Percentiles rank a stretch among this genome's conserved stretches.
These are phyloP conservation scores for Chrysoperla carnea DNA, from an alignment of 1,140 invertebrate species.

Conservation along the genomic window DNA sequence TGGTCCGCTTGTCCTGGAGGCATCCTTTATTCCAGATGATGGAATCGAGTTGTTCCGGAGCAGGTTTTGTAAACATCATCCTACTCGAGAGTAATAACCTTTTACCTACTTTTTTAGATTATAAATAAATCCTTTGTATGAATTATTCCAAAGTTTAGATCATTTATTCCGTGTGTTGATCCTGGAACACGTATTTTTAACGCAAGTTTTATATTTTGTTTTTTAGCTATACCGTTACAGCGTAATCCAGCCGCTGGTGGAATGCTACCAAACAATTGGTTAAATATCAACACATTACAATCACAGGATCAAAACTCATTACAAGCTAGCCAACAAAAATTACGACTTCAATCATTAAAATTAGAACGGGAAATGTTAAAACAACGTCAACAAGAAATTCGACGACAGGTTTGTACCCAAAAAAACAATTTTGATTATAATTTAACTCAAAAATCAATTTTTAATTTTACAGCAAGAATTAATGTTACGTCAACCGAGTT, in stretches of 20 bases:
- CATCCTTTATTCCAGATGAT: too few relatives aligned
- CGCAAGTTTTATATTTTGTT: constrained; percentile 9
- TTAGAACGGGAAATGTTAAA: constrained; percentile 73
- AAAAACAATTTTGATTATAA: background rate
- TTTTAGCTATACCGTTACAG: constrained; percentile 53
- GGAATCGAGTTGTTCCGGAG: too few relatives aligned
- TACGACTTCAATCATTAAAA: constrained; percentile 65
- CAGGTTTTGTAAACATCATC: too few relatives aligned
- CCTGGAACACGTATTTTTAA: too few relatives aligned
- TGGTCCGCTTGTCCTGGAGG: too few relatives aligned
- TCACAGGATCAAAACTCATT: constrained; percentile 16
- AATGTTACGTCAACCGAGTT: constrained; percentile 43
- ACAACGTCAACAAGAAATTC: constrained; percentile 75
- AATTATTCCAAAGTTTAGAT: too few relatives aligned
- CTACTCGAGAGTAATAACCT: too few relatives aligned
- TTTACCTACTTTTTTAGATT: too few relatives aligned
- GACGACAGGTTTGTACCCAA: constrained; percentile 43
- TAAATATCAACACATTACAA: constrained; percentile 16
- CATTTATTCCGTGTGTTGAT: too few relatives aligned
- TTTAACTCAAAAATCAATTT: background rate
- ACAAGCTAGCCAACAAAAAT: constrained; percentile 50
- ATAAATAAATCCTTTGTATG: too few relatives aligned
- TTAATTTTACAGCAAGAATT: constrained; percentile 38
- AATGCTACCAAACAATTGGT: constrained; percentile 35
- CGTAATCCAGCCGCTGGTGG: constrained; percentile 37